Conservation (phyloP, 2,888 invertebrate species). For the Morpho achilles region DNA sequence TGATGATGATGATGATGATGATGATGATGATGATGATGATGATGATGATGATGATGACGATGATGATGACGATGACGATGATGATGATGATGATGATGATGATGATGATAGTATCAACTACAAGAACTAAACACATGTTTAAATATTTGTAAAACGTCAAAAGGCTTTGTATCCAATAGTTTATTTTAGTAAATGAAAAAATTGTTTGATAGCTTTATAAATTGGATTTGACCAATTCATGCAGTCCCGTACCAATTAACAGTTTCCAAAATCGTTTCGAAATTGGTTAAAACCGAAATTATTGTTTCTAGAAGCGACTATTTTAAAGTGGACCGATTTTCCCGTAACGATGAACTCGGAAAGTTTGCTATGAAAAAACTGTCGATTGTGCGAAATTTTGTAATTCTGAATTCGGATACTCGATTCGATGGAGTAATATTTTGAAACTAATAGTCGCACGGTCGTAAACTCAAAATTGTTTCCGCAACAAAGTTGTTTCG, state of each 20-base stretch:
- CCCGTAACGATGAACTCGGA: conserved; percentile 15
- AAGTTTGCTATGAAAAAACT: conserved; percentile 22
- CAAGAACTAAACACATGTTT: no score
- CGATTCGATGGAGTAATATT: conserved; percentile 24
- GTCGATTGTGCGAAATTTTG: conserved; percentile 15
- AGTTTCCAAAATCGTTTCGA: conserved; percentile 4
- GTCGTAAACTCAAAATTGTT: conserved; percentile 28
- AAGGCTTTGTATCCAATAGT: no score
- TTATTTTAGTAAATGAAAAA: no score
- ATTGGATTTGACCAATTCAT: background rate
- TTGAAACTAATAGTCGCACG: conserved; percentile 27
- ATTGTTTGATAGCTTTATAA: no score
- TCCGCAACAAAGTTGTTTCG: conserved; percentile 26
- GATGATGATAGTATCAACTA: no score
- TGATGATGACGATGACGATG: no score
- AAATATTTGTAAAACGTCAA: no score
- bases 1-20: no score
- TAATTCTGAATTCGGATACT: conserved; percentile 19
- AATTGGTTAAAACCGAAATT: conserved; percentile 9
- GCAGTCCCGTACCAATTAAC: background rate
- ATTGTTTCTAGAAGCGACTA: conserved; percentile 15
- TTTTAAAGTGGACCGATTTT: conserved; percentile 12
- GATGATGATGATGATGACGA: no score
- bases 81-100: no score
- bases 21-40: no score